phyloP scores from a whole-genome alignment of 92 coral and sea anemone genomes.

The Isaurus tuberculatus region DNA sequence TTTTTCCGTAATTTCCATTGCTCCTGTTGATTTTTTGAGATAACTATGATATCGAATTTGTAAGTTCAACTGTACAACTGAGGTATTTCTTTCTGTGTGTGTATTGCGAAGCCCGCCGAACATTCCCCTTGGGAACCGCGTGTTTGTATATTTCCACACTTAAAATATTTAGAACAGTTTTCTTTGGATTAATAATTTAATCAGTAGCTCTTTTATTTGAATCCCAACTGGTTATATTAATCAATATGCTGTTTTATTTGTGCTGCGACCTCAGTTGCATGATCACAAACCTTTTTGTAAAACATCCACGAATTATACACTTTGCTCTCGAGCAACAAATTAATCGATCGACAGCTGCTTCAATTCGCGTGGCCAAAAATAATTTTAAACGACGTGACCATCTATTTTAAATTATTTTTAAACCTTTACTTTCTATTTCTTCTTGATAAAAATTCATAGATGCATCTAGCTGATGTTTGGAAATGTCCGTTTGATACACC shows the following conservation, averaged over 20 bases:
- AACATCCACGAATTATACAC: neutral
- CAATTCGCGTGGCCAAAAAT: neutral
- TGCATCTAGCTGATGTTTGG: neutral
- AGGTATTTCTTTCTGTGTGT: neutral
- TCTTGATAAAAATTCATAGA: neutral
- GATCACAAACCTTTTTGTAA: neutral
- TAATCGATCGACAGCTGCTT: slow-evolving; percentile 42
- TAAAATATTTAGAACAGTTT: neutral
- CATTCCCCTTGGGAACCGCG: slow-evolving; percentile 21
- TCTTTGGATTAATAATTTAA: neutral
- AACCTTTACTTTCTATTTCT: slow-evolving; percentile 26
- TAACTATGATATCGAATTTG: neutral
- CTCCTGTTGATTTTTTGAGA: neutral
- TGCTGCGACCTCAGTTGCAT: neutral
- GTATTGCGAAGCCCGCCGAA: neutral
- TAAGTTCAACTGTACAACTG: neutral
- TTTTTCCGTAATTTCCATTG: neutral
- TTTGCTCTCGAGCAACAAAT: neutral
- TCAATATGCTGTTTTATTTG: neutral
- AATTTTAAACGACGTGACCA: neutral
- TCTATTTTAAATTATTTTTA: slow-evolving; percentile 7
- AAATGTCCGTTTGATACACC: neutral
- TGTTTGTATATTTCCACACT: neutral
- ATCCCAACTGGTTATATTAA: neutral
- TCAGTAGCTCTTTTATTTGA: neutral